Conservation (phyloP, 2,888 invertebrate species). For the Ethmia dodecea region DNA sequence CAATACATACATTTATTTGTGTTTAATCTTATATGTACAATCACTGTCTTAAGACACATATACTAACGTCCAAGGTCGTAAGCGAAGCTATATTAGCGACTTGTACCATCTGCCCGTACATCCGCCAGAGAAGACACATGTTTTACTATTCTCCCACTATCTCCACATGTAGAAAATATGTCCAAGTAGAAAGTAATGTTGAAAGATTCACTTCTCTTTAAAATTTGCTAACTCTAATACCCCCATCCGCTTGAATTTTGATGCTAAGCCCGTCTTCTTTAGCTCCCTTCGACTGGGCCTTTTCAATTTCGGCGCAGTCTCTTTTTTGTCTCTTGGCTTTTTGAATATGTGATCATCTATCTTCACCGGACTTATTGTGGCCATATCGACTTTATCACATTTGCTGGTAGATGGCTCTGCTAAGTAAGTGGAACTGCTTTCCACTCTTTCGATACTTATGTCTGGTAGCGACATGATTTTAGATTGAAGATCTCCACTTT, state of each 20-base stretch:
- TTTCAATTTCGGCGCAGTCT: conserved; percentile 10
- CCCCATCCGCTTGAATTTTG: conserved; percentile 41
- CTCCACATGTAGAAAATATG: too few relatives aligned
- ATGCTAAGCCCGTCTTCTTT: conserved; percentile 32
- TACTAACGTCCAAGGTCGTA: too few relatives aligned
- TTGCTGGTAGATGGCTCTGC: too few relatives aligned
- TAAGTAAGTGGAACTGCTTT: too few relatives aligned
- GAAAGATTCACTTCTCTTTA: conserved; percentile 19
- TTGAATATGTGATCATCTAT: not conserved
- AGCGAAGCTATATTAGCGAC: too few relatives aligned
- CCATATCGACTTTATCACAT: not conserved
- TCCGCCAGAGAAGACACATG: too few relatives aligned
- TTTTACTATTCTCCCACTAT: too few relatives aligned
- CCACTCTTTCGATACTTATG: not conserved
- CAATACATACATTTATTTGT: too few relatives aligned
- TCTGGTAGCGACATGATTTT: not conserved
- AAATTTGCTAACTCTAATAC: conserved; percentile 40
- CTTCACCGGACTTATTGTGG: not conserved
- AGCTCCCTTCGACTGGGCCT: conserved; percentile 24
- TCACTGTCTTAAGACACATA: too few relatives aligned
- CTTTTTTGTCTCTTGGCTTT: not conserved
- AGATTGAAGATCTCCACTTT: not conserved
- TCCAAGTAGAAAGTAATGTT: too few relatives aligned
- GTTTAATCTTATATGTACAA: too few relatives aligned
- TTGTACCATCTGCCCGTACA: too few relatives aligned